Evolutionary conservation across 2,888 invertebrate species (phyloP).

Genomic region (Autographa pulchrina): DNA sequence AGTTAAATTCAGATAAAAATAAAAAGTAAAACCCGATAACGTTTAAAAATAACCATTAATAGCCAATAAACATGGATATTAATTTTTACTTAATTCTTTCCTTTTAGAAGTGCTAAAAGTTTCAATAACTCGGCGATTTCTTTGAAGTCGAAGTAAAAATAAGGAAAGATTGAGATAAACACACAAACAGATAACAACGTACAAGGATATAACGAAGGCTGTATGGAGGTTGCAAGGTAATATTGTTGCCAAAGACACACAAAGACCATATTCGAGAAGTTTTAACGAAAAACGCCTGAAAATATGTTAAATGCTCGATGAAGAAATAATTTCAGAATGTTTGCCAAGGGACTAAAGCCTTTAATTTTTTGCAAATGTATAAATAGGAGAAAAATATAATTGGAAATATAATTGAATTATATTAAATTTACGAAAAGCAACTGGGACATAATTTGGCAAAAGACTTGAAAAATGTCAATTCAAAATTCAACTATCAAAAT

Average conservation of each 20-base stretch:
- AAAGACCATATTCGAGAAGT: background rate
- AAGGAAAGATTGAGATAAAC: conserved; percentile 36
- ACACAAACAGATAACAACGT: conserved; percentile 6
- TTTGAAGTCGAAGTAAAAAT: conserved; percentile 25
- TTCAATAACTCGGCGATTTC: conserved; percentile 25
- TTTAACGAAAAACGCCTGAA: background rate
- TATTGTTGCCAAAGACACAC: too few species aligned
- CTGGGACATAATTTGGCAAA: too few species aligned
- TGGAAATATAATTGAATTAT: too few species aligned
- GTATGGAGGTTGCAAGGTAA: background rate
- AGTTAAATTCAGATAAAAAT: background rate
- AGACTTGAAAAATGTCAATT: background rate
- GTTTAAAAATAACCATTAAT: background rate
- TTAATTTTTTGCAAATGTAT: too few species aligned
- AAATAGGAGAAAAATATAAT: too few species aligned
- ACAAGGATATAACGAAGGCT: conserved; percentile 28
- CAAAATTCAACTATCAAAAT: background rate
- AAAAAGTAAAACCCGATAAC: background rate
- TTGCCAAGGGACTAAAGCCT: too few species aligned
- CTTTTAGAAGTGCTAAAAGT: background rate
- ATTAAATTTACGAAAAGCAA: too few species aligned
- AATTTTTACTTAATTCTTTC: background rate
- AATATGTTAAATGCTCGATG: too few species aligned
- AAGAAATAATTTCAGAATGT: too few species aligned
- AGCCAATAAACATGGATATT: background rate